phyloP scores from a whole-genome alignment of 1,140 invertebrate genomes.

The Zophobas morio region DNA sequence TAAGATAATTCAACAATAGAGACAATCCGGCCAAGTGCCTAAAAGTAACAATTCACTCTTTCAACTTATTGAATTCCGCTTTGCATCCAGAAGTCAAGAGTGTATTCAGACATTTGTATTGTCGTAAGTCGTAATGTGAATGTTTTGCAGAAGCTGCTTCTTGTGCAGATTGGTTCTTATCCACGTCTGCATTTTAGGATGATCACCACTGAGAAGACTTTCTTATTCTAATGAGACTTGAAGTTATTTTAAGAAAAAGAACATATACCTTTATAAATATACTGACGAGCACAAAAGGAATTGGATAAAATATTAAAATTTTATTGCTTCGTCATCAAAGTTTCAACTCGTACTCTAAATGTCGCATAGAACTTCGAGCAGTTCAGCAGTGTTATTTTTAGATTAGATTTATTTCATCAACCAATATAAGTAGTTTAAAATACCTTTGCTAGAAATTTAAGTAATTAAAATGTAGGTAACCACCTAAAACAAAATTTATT shows the following conservation, averaged over 20 bases:
- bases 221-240: constrained; percentile 1
- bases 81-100: constrained; percentile 14
- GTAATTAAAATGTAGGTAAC: too few species aligned
- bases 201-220: background rate
- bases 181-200: constrained; percentile 14
- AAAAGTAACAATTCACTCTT: constrained; percentile 26
- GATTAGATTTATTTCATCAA: too few species aligned
- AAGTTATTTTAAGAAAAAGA: constrained; percentile 1
- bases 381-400: too few species aligned
- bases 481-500: too few species aligned
- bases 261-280: background rate
- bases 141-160: constrained; percentile 22
- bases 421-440: too few species aligned
- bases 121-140: constrained; percentile 4
- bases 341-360: too few species aligned
- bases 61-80: constrained; percentile 20
- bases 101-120: constrained; percentile 22
- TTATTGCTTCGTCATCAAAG: too few species aligned
- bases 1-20: constrained; percentile 33
- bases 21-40: constrained; percentile 6
- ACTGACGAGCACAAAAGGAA: too few species aligned
- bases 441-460: too few species aligned
- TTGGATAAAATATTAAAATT: too few species aligned
- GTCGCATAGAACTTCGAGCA: too few species aligned
- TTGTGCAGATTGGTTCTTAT: constrained; percentile 30